Percentiles rank a stretch among this genome's conserved stretches.
Evolutionary conservation across 2,888 invertebrate species (phyloP).

Genomic region (Rhimphoctona megacephalus): DNA sequence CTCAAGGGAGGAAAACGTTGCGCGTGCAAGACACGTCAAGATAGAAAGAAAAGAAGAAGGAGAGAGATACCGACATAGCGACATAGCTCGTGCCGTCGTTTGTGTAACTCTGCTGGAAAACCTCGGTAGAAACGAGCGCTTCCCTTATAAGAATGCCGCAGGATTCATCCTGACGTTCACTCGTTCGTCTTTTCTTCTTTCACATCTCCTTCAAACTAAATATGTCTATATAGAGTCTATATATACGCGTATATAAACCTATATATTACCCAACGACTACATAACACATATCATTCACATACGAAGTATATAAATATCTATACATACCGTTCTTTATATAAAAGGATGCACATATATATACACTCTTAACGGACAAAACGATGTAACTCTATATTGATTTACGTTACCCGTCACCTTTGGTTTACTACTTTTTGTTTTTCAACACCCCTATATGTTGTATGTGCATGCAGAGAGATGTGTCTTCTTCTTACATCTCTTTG

Average conservation of each 20-base stretch:
- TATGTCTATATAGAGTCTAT: background rate
- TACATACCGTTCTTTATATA: background rate
- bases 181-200: constrained; percentile 33
- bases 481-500: constrained; percentile 4
- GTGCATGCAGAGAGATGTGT: background rate
- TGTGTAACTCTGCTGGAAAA: constrained; percentile 53
- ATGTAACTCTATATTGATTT: constrained; percentile 16
- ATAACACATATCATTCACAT: background rate
- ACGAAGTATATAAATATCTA: constrained; percentile 2
- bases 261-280: background rate
- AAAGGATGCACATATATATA: constrained; percentile 1
- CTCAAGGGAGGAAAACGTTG: constrained; percentile 4
- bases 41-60: constrained; percentile 9
- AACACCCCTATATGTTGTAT: background rate
- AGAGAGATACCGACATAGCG: constrained; percentile 7
- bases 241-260: background rate
- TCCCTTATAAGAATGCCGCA: constrained; percentile 58
- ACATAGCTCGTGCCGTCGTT: constrained; percentile 27
- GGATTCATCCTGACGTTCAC: constrained; percentile 50
- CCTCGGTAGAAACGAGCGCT: constrained; percentile 53
- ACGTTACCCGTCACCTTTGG: background rate
- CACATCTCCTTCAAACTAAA: constrained; percentile 31
- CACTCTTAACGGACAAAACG: background rate
- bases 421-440: constrained; percentile 9
- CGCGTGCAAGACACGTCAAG: background rate